Evolutionary conservation across 92 coral and sea anemone species (phyloP).

Genomic region (Siderastrea radians): DNA sequence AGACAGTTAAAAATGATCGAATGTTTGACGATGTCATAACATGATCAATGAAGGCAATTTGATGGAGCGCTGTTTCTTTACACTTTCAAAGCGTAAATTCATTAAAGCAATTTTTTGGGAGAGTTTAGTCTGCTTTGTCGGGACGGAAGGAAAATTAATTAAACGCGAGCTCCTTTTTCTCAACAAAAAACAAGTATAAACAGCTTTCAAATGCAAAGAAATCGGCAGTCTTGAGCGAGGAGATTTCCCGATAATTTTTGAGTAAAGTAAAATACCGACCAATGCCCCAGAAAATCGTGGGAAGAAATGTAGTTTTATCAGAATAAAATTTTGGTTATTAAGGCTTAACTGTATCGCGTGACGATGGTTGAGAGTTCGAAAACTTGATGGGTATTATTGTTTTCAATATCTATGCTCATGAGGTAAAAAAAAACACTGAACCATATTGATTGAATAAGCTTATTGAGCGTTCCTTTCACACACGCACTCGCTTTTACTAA

Average conservation of each 20-base stretch:
- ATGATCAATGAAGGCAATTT: constrained; percentile 25
- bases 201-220: neutral
- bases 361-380: neutral
- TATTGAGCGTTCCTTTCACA: neutral
- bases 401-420: constrained; percentile 7
- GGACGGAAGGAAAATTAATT: constrained; percentile 42
- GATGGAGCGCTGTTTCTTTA: constrained; percentile 10
- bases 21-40: neutral
- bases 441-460: neutral
- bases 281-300: neutral
- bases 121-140: constrained; percentile 33
- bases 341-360: neutral
- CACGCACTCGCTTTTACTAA: neutral
- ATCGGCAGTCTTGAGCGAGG: constrained; percentile 5
- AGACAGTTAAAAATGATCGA: neutral
- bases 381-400: constrained; percentile 1
- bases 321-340: neutral
- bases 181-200: constrained; percentile 3
- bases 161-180: constrained; percentile 10
- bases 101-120: constrained; percentile 13
- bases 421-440: constrained; percentile 15
- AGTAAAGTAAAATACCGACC: no score
- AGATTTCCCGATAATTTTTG: constrained; percentile 7
- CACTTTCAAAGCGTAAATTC: constrained; percentile 25
- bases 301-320: neutral